Evolutionary conservation across 2,113 vertebrate species (phyloP).

Genomic region (Geothlypis trichas): DNA sequence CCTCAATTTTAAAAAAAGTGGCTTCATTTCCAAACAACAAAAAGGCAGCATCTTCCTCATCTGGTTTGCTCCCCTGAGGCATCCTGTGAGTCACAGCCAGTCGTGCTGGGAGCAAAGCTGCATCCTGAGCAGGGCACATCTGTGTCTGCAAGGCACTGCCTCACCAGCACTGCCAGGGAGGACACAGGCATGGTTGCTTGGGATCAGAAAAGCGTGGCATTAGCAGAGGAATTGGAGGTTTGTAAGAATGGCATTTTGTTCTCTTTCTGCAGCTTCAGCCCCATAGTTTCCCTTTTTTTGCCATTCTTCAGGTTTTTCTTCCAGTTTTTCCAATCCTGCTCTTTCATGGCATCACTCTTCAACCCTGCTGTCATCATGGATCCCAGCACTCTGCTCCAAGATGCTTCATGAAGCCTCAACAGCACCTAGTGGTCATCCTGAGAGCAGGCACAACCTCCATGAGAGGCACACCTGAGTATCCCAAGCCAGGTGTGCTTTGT

Average conservation of each 20-base stretch:
- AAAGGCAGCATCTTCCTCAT: neutral
- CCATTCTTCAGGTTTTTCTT: neutral
- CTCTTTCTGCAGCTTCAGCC: neutral
- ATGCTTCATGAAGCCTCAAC: neutral
- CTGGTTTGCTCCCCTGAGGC: slow-evolving; percentile 5
- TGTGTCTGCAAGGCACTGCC: neutral
- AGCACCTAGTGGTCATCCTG: neutral
- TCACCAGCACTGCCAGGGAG: rapidly evolving
- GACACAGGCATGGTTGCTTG: neutral
- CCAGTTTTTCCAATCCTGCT: neutral
- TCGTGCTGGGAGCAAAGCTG: neutral
- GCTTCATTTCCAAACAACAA: neutral
- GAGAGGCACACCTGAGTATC: neutral
- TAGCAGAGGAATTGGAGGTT: neutral
- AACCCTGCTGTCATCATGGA: neutral
- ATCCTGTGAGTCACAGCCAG: slow-evolving; percentile 1
- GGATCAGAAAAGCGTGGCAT: rapidly evolving
- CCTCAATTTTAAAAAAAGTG: neutral
- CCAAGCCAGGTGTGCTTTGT: neutral
- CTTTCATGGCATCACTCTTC: neutral
- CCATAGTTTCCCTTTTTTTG: neutral
- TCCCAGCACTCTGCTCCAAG: neutral
- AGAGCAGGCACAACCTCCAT: neutral
- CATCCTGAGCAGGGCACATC: neutral
- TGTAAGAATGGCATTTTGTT: neutral